Conservation (phyloP, 2,797 vertebrate species). For the Coregonus sp. region DNA sequence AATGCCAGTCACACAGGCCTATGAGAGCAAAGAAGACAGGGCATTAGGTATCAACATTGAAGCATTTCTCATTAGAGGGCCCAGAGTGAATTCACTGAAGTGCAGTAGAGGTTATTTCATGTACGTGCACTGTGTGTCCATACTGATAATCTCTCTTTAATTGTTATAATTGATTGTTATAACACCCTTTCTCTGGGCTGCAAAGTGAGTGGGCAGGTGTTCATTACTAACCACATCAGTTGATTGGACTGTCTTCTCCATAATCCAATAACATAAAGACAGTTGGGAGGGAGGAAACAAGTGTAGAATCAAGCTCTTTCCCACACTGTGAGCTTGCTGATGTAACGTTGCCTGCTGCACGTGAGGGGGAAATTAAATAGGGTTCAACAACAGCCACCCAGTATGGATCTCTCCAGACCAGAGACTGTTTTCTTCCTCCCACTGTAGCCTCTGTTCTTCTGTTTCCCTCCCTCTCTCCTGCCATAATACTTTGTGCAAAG, state of each 20-base stretch:
- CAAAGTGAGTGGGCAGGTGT: no score
- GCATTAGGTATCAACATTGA: background rate
- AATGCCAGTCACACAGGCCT: background rate
- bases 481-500: background rate
- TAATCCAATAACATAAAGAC: background rate
- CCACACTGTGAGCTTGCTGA: slow-evolving; percentile 23
- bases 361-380: slow-evolving; percentile 43
- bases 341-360: slow-evolving; percentile 18
- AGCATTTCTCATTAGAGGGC: background rate
- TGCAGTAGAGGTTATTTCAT: no score
- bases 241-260: background rate
- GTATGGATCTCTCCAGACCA: background rate
- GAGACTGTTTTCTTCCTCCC: background rate
- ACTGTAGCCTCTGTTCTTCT: background rate
- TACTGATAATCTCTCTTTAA: no score
- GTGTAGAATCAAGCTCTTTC: slow-evolving; percentile 2
- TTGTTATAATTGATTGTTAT: no score
- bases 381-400: background rate
- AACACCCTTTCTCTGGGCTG: no score
- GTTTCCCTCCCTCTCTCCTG: background rate
- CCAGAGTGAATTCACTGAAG: background rate
- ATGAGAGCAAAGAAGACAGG: background rate
- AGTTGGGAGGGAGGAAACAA: background rate
- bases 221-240: background rate
- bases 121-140: no score